Conservation (phyloP, 2,888 invertebrate genomes). For the Eilema depressum region DNA sequence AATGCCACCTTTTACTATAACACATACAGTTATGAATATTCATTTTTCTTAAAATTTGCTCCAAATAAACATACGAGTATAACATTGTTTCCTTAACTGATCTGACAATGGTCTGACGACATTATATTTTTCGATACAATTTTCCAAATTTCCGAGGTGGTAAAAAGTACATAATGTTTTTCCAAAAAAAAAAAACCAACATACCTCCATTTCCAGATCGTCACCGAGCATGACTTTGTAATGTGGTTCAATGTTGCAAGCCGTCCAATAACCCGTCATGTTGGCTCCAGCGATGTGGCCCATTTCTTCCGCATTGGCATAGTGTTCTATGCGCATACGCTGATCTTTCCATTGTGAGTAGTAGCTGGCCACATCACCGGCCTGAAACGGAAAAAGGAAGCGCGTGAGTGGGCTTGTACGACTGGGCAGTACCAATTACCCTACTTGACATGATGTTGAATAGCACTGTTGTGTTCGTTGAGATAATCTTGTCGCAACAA, state of each 20-base stretch:
- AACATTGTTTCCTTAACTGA: no score
- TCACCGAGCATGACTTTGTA: constrained; percentile 64
- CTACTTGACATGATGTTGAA: neutral
- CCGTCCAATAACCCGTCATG: constrained; percentile 78
- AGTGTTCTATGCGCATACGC: constrained; percentile 70
- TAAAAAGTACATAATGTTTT: no score
- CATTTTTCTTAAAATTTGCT: no score
- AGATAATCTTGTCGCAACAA: no score
- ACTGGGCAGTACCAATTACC: neutral
- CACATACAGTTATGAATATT: no score
- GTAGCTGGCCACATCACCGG: constrained; percentile 79
- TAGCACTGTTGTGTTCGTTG: no score
- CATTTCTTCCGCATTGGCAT: constrained; percentile 68
- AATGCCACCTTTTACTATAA: no score
- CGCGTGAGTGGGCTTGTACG: neutral
- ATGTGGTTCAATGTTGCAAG: constrained; percentile 75
- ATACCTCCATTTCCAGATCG: constrained; percentile 41
- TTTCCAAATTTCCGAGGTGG: no score
- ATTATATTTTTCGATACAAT: no score
- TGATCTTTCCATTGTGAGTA: constrained; percentile 76
- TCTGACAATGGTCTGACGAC: no score
- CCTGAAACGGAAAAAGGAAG: constrained; percentile 53
- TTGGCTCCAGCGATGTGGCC: constrained; percentile 77
- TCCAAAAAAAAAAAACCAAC: neutral
- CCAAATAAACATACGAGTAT: no score